Conservation (phyloP, 2,888 invertebrate genomes). For the Volucella bombylans region DNA sequence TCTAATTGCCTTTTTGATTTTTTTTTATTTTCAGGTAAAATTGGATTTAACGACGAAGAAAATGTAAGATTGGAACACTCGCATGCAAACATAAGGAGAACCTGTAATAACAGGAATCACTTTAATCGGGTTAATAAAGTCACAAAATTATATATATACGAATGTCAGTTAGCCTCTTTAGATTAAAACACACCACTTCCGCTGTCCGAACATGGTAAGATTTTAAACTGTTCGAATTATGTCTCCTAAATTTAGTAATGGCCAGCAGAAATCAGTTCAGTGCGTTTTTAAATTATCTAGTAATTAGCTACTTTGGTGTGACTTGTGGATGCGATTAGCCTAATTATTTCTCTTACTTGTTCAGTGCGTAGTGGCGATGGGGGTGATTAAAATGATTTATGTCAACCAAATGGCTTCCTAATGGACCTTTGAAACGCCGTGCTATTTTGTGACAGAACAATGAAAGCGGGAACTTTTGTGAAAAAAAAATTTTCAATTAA, state of each 20-base stretch:
- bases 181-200: background rate
- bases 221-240: background rate
- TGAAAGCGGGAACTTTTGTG: slow-evolving; percentile 27
- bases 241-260: slow-evolving; percentile 22
- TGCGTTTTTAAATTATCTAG: slow-evolving; percentile 20
- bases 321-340: slow-evolving; percentile 36
- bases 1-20: background rate
- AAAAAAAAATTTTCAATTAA: slow-evolving; percentile 27
- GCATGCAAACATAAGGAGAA: background rate
- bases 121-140: too few species aligned
- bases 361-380: background rate
- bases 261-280: slow-evolving; percentile 3
- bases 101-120: background rate
- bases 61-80: slow-evolving; percentile 5
- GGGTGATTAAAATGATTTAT: slow-evolving; percentile 51
- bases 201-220: slow-evolving; percentile 2
- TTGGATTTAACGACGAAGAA: background rate
- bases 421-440: slow-evolving; percentile 8
- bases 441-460: slow-evolving; percentile 8
- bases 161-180: background rate
- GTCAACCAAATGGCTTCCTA: background rate
- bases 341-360: slow-evolving; percentile 26
- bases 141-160: background rate
- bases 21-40: slow-evolving; percentile 24
- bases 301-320: slow-evolving; percentile 27